Conservation (phyloP, 2,888 invertebrate species). For the Acronicta aceris region DNA sequence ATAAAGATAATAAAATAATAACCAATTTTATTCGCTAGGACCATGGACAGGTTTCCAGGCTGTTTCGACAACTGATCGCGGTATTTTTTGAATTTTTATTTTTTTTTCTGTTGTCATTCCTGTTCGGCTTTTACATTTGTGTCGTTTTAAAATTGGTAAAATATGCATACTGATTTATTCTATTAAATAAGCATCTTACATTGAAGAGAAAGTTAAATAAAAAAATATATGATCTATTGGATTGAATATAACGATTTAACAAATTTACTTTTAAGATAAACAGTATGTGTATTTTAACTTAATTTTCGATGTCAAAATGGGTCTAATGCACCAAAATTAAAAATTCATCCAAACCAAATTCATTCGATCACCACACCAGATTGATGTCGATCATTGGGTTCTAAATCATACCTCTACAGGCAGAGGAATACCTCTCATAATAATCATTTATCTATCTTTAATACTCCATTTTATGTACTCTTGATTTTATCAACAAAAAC, state of each 20-base stretch:
- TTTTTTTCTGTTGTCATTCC: slow-evolving; percentile 45
- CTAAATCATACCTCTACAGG: slow-evolving; percentile 17
- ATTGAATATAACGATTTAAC: too few species aligned
- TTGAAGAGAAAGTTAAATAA: too few species aligned
- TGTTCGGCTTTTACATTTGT: slow-evolving; percentile 45
- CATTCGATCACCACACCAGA: too few species aligned
- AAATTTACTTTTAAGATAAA: background rate
- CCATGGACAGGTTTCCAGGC: slow-evolving; percentile 81
- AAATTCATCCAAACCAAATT: slow-evolving; percentile 30
- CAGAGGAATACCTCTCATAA: slow-evolving; percentile 9
- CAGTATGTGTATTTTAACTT: slow-evolving; percentile 31
- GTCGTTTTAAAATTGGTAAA: slow-evolving; percentile 17
- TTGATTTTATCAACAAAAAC: too few species aligned
- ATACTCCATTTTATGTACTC: background rate
- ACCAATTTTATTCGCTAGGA: slow-evolving; percentile 82
- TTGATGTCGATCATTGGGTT: slow-evolving; percentile 21
- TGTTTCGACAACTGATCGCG: slow-evolving; percentile 79
- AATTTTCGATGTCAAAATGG: slow-evolving; percentile 29
- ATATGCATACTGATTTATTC: slow-evolving; percentile 28
- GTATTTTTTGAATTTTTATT: slow-evolving; percentile 72
- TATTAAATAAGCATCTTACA: background rate
- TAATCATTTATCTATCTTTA: background rate
- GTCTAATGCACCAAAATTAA: slow-evolving; percentile 34
- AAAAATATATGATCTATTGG: too few species aligned
- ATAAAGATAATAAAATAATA: slow-evolving; percentile 56